Conservation (phyloP, 2,888 invertebrate genomes). For the Brenthis daphne region DNA sequence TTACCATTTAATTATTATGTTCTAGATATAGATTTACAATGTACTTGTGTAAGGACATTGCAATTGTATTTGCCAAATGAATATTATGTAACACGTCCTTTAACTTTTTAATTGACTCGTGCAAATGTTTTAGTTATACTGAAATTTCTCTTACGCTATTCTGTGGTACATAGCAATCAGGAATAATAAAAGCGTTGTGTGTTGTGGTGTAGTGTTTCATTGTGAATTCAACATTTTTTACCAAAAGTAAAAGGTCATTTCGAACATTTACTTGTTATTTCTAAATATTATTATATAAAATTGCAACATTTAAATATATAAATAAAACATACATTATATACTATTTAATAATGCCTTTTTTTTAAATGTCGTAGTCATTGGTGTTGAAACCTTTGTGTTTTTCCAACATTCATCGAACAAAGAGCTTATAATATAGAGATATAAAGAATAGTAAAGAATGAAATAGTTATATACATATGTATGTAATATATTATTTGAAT, state of each 20-base stretch:
- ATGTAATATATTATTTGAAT: too few species aligned
- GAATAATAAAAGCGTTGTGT: constrained; percentile 41
- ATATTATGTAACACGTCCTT: background rate
- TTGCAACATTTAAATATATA: background rate
- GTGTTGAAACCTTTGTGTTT: too few species aligned
- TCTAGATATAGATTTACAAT: too few species aligned
- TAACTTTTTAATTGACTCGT: background rate
- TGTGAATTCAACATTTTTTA: constrained; percentile 30
- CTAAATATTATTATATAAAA: background rate
- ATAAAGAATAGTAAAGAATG: background rate
- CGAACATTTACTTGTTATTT: background rate
- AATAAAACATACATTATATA: background rate
- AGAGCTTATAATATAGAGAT: background rate
- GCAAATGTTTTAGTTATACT: background rate
- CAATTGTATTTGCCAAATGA: too few species aligned
- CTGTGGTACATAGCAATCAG: constrained; percentile 38
- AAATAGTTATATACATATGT: background rate
- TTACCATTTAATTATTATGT: too few species aligned
- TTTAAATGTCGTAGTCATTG: background rate
- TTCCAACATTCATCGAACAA: background rate
- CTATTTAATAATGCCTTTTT: too few species aligned
- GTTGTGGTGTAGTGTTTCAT: constrained; percentile 34
- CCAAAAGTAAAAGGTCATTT: background rate
- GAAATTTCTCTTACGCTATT: constrained; percentile 7
- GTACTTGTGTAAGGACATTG: too few species aligned